Conservation (phyloP, 2,888 invertebrate genomes). For the Pollenia griseotomentosa region DNA sequence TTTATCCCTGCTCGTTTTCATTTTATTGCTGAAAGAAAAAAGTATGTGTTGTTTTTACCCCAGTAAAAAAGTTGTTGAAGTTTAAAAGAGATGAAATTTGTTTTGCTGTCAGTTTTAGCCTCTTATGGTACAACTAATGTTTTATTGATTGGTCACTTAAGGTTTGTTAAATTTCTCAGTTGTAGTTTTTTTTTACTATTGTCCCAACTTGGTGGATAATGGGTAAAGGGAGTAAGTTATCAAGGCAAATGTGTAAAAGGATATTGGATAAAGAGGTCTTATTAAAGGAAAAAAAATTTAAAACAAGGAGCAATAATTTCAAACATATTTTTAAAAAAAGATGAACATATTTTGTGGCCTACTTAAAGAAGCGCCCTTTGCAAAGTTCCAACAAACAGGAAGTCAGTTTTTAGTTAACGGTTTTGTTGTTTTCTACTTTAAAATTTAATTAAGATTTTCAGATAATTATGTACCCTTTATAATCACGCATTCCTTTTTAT, state of each 20-base stretch:
- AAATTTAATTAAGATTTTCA: no score
- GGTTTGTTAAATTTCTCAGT: conserved; percentile 47
- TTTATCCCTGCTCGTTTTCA: conserved; percentile 2
- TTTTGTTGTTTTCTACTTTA: no score
- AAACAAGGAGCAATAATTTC: not conserved
- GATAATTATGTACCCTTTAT: no score
- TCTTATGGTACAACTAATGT: conserved; percentile 60
- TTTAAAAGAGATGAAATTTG: conserved; percentile 47
- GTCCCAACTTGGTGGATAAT: conserved; percentile 47
- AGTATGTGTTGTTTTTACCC: conserved; percentile 9
- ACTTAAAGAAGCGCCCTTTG: no score
- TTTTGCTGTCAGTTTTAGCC: conserved; percentile 49
- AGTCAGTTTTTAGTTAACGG: no score
- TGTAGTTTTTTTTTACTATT: not conserved
- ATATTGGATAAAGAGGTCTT: not conserved
- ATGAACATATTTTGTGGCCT: no score
- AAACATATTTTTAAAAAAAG: not conserved
- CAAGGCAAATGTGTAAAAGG: not conserved
- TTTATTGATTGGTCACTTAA: conserved; percentile 74
- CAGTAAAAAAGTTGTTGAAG: conserved; percentile 33
- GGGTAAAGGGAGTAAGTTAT: conserved; percentile 17
- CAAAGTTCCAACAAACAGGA: no score
- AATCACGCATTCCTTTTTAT: no score
- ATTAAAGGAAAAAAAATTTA: not conserved
- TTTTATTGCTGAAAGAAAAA: not conserved